phyloP scores from a whole-genome alignment of 2,888 invertebrate genomes.

The Cacoxenus indagator region DNA sequence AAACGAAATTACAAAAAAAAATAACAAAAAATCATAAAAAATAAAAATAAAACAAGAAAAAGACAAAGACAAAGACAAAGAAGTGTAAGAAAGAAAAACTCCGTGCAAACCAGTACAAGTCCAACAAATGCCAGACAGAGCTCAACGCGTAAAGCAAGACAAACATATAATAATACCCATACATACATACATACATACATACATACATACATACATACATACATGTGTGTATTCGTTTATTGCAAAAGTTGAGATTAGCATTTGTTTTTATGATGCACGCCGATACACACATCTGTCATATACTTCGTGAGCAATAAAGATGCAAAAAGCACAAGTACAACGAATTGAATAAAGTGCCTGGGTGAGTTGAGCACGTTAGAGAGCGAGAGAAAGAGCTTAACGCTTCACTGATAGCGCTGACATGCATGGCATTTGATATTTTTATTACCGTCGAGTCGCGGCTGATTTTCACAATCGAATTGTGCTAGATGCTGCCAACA shows the following conservation, averaged over 20 bases:
- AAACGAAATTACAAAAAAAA: not conserved
- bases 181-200: not conserved
- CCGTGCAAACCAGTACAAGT: no score
- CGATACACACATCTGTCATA: slow-evolving; percentile 47
- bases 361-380: no score
- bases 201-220: not conserved
- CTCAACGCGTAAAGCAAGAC: no score
- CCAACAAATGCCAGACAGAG: no score
- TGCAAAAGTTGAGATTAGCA: slow-evolving; percentile 18
- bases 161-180: no score
- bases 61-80: not conserved
- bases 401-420: slow-evolving; percentile 15
- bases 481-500: not conserved
- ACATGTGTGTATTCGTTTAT: not conserved
- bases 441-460: not conserved
- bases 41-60: not conserved
- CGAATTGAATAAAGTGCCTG: slow-evolving; percentile 17
- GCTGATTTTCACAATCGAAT: not conserved
- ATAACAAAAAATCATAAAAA: not conserved
- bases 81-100: not conserved
- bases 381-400: no score
- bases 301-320: slow-evolving; percentile 54
- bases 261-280: slow-evolving; percentile 47
- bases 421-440: slow-evolving; percentile 15
- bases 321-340: slow-evolving; percentile 29